These are phyloP conservation scores for Pteronotus mesoamericanus DNA, from an alignment of 2,797 vertebrate species.

Conservation along the genomic window DNA sequence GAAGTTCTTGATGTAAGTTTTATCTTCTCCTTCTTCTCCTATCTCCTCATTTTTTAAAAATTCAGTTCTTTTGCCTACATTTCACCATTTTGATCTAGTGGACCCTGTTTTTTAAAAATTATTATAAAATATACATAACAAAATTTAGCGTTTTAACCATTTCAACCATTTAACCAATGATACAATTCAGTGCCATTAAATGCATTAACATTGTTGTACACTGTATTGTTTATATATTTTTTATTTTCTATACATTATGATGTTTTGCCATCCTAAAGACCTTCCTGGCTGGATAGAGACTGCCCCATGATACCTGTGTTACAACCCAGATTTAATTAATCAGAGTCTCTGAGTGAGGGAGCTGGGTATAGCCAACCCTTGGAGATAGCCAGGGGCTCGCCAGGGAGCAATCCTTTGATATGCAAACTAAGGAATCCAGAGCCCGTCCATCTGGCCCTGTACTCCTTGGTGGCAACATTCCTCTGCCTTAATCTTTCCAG, in stretches of 20 bases:
- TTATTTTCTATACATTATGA: neutral
- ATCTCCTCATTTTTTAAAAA: neutral
- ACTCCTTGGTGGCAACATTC: neutral
- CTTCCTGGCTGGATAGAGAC: neutral
- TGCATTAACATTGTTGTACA: neutral
- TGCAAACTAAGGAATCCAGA: neutral
- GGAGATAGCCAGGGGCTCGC: neutral
- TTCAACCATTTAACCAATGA: neutral
- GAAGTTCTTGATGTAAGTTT: neutral
- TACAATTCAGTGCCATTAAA: neutral
- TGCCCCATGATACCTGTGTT: too few relatives aligned
- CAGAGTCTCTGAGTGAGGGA: neutral
- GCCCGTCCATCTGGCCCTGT: neutral
- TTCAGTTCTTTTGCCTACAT: neutral
- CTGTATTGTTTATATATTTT: neutral
- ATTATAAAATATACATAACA: neutral
- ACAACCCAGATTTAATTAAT: neutral
- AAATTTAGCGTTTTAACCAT: neutral
- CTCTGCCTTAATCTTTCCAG: neutral
- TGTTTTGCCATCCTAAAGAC: neutral
- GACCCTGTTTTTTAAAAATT: neutral
- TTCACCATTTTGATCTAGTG: neutral
- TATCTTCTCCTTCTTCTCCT: neutral
- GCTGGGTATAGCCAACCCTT: neutral
- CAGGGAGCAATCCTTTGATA: neutral